Evolutionary conservation across 2,888 invertebrate genomes (phyloP).

Genomic region (Leptopilina syphax): DNA sequence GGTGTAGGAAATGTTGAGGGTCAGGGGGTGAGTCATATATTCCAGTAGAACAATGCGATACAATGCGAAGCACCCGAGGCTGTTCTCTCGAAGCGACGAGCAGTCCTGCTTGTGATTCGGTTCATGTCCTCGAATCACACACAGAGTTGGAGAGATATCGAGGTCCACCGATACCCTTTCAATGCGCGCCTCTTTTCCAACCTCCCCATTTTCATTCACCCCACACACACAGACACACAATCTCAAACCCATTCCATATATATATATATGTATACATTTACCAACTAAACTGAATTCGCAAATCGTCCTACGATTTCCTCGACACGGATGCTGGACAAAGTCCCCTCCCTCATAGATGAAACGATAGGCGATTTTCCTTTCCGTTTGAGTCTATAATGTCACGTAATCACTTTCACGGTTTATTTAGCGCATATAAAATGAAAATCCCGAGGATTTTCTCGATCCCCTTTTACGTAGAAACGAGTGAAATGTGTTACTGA

Average conservation of each 20-base stretch:
- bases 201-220: not conserved
- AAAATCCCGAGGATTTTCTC: slow-evolving; percentile 16
- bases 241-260: slow-evolving; percentile 5
- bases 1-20: slow-evolving; percentile 52
- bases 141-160: slow-evolving; percentile 27
- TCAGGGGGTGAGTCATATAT: slow-evolving; percentile 48
- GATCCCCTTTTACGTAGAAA: slow-evolving; percentile 6
- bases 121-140: slow-evolving; percentile 53
- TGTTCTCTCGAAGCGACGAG: slow-evolving; percentile 57
- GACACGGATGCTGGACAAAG: slow-evolving; percentile 22
- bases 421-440: slow-evolving; percentile 17
- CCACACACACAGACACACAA: not conserved
- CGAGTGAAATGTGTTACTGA: slow-evolving; percentile 3
- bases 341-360: slow-evolving; percentile 18
- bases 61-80: slow-evolving; percentile 44
- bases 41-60: slow-evolving; percentile 60
- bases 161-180: slow-evolving; percentile 33
- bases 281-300: slow-evolving; percentile 36
- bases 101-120: slow-evolving; percentile 60
- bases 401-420: slow-evolving; percentile 20
- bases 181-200: slow-evolving; percentile 25
- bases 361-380: slow-evolving; percentile 27
- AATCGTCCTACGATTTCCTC: slow-evolving; percentile 36
- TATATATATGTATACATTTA: not conserved
- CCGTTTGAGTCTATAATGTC: slow-evolving; percentile 12